A percentile compares a stretch with the other conserved stretches of the same genome.
These are phyloP conservation scores for Lanius collurio DNA, from an alignment of 2,113 vertebrate genomes.

Conservation along the genomic window DNA sequence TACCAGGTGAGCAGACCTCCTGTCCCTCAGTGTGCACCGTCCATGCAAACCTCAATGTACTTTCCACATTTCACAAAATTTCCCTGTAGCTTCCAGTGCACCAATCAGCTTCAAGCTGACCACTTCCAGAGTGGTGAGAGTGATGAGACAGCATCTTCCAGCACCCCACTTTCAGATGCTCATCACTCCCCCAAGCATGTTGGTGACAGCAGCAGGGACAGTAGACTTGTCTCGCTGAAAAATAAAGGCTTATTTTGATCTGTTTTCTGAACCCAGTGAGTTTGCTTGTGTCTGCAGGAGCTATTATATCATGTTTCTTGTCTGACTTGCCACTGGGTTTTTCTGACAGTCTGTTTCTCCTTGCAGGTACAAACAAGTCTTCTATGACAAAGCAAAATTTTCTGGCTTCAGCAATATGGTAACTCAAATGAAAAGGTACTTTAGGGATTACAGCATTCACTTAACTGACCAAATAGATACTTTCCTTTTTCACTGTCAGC, in stretches of 20 bases:
- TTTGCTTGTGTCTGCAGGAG: neutral
- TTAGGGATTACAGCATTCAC: neutral
- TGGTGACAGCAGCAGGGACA: neutral
- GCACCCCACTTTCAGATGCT: neutral
- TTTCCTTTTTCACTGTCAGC: neutral
- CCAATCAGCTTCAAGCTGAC: neutral
- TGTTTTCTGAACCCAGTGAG: neutral
- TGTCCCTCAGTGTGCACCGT: no score
- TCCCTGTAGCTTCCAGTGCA: neutral
- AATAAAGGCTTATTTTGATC: neutral
- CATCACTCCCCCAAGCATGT: fast-evolving
- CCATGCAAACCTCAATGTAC: neutral
- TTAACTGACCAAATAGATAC: neutral
- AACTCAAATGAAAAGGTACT: neutral
- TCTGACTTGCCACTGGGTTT: neutral
- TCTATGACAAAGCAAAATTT: conserved; percentile 3
- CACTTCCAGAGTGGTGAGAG: neutral
- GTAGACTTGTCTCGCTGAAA: neutral
- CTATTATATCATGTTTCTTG: neutral
- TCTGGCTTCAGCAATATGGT: neutral
- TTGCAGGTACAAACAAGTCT: neutral
- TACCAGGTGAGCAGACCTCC: neutral
- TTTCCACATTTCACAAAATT: neutral
- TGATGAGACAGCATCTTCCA: neutral
- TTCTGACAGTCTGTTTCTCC: neutral